Conservation (phyloP, 1,140 invertebrate genomes). For the Steinernema khuongi region DNA sequence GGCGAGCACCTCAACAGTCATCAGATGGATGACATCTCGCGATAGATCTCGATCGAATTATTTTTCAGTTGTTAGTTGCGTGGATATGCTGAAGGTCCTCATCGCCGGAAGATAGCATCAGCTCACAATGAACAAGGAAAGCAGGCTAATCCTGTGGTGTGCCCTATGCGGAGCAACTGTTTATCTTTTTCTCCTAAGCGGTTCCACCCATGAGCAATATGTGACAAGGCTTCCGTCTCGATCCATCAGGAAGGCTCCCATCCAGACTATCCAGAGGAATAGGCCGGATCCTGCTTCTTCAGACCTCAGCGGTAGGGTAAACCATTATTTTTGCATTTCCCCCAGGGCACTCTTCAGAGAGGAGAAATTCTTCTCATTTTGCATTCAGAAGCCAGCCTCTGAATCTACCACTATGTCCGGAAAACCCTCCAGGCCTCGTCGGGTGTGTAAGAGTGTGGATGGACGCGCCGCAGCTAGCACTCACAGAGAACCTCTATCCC, state of each 20-base stretch:
- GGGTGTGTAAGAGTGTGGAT: constrained; percentile 50
- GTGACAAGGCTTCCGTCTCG: neutral
- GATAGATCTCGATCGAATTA: too few species aligned
- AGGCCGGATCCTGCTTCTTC: constrained; percentile 16
- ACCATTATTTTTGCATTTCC: neutral
- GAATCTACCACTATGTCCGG: neutral
- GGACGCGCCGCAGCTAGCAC: constrained; percentile 40
- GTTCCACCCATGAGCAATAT: neutral
- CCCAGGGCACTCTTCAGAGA: neutral
- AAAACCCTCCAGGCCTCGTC: constrained; percentile 28
- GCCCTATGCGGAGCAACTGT: constrained; percentile 9
- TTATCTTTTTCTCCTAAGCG: constrained; percentile 17
- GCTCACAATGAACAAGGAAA: neutral
- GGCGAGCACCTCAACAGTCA: too few species aligned
- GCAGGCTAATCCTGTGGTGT: neutral
- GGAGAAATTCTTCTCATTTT: neutral
- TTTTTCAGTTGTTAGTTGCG: too few species aligned
- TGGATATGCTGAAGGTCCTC: too few species aligned
- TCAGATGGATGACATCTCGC: too few species aligned
- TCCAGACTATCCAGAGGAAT: neutral
- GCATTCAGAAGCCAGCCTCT: neutral
- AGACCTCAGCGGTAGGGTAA: neutral
- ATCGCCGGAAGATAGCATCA: too few species aligned
- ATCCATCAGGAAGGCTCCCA: too few species aligned
- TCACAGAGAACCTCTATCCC: constrained; percentile 47